Evolutionary conservation across 2,888 invertebrate species (phyloP).

Genomic region (Pollenia angustigena): DNA sequence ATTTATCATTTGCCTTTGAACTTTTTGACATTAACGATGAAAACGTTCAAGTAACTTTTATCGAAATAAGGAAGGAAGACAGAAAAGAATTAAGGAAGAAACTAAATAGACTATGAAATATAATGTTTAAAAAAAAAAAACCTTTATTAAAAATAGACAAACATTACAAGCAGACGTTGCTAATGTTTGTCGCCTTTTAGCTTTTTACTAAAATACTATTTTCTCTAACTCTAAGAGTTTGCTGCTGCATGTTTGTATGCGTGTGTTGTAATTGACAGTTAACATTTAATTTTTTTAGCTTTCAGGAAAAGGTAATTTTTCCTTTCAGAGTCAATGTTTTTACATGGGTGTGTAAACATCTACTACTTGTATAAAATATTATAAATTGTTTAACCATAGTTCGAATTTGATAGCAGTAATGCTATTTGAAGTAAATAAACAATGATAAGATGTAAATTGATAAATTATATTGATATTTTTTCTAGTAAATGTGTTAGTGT

Average conservation of each 20-base stretch:
- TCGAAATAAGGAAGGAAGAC: conserved; percentile 21
- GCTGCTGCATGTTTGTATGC: background rate
- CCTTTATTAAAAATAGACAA: conserved; percentile 52
- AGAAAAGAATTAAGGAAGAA: conserved; percentile 14
- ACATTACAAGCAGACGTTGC: conserved; percentile 31
- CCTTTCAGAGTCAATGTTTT: background rate
- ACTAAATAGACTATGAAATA: conserved; percentile 27
- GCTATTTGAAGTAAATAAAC: conserved; percentile 36
- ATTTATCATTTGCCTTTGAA: conserved; percentile 79
- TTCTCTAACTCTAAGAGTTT: background rate
- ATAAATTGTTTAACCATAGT: conserved; percentile 34
- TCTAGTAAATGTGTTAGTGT: conserved; percentile 33
- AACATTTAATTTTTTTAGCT: conserved; percentile 15
- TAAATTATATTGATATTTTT: conserved; percentile 80
- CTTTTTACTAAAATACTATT: background rate
- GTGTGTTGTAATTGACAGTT: conserved; percentile 18
- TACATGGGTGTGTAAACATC: background rate
- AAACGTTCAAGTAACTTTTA: conserved; percentile 61
- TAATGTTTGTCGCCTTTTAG: background rate
- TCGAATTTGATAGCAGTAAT: conserved; percentile 47
- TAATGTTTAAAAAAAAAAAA: conserved; percentile 17
- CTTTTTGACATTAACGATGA: conserved; percentile 79
- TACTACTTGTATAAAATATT: background rate
- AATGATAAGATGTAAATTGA: conserved; percentile 73
- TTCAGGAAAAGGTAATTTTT: conserved; percentile 63